These are phyloP conservation scores for Dryomyza anilis DNA, from an alignment of 2,888 invertebrate species.

Conservation along the genomic window DNA sequence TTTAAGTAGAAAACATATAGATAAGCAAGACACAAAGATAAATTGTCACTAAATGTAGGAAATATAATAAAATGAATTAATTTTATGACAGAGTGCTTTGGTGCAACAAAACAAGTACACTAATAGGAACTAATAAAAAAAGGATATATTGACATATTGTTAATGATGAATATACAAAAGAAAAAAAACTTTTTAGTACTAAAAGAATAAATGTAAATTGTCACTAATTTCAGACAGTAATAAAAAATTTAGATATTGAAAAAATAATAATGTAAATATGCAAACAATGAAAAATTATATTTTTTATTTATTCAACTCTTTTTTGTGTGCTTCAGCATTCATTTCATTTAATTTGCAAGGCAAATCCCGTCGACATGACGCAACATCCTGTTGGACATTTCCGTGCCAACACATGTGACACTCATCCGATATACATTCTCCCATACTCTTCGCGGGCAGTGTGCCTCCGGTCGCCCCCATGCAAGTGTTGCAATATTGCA, in stretches of 20 bases:
- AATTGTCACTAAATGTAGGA: too few species aligned
- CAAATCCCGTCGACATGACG: conserved; percentile 39
- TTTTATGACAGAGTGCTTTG: too few species aligned
- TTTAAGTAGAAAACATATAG: conserved; percentile 55
- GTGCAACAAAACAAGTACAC: too few species aligned
- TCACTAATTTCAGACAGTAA: not conserved
- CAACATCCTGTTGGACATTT: conserved; percentile 56
- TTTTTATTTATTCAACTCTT: conserved; percentile 12
- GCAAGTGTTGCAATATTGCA: conserved; percentile 20
- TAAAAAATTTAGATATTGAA: not conserved
- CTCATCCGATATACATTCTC: not conserved
- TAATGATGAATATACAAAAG: not conserved
- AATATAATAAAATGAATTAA: conserved; percentile 10
- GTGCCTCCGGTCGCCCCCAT: not conserved
- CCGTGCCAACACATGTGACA: conserved; percentile 32
- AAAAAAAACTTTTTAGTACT: not conserved
- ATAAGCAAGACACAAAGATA: conserved; percentile 44
- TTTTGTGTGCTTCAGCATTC: too few species aligned
- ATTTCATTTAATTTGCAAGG: conserved; percentile 48
- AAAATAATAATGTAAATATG: not conserved
- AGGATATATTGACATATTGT: conserved; percentile 19
- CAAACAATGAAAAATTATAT: not conserved
- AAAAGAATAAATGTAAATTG: not conserved
- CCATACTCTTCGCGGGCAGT: not conserved
- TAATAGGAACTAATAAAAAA: too few species aligned